Conservation (phyloP, 2,888 invertebrate genomes). For the Nemapogon koenigi region DNA sequence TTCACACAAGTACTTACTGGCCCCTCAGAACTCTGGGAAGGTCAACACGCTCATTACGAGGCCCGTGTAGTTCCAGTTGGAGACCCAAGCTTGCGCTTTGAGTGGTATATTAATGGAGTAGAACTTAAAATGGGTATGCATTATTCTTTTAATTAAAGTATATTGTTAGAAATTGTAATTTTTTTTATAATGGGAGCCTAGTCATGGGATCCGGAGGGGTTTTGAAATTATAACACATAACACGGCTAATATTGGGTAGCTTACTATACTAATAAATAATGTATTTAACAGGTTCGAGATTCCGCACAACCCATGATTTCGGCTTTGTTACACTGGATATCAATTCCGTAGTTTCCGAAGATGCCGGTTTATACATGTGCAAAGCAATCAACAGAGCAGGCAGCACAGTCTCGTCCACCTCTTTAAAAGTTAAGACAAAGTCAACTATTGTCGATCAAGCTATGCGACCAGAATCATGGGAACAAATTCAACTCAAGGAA, state of each 20-base stretch:
- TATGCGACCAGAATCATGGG: slow-evolving; percentile 90
- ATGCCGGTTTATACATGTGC: slow-evolving; percentile 93
- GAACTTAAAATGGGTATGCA: slow-evolving; percentile 86
- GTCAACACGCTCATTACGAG: slow-evolving; percentile 89
- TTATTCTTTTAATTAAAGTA: neutral
- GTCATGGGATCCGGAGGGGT: neutral
- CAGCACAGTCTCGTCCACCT: slow-evolving; percentile 90
- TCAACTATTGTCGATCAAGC: slow-evolving; percentile 84
- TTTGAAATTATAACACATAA: neutral
- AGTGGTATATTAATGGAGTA: slow-evolving; percentile 95
- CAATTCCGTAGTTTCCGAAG: slow-evolving; percentile 84
- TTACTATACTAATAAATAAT: slow-evolving; percentile 5
- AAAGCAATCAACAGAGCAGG: slow-evolving; percentile 94
- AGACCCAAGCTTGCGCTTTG: slow-evolving; percentile 89
- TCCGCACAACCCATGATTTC: slow-evolving; percentile 92
- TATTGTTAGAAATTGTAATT: slow-evolving; percentile 11
- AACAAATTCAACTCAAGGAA: slow-evolving; percentile 89
- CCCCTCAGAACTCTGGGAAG: slow-evolving; percentile 90
- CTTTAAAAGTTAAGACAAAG: slow-evolving; percentile 86
- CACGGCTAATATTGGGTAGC: slow-evolving; percentile 1
- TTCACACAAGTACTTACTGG: slow-evolving; percentile 89
- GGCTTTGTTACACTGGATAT: slow-evolving; percentile 94
- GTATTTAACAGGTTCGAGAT: slow-evolving; percentile 71
- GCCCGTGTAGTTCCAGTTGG: slow-evolving; percentile 93
- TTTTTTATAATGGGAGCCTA: too few species aligned